phyloP scores from a whole-genome alignment of 37 sponge, comb jelly and placozoan genomes.

The Theonella swinhoei region DNA sequence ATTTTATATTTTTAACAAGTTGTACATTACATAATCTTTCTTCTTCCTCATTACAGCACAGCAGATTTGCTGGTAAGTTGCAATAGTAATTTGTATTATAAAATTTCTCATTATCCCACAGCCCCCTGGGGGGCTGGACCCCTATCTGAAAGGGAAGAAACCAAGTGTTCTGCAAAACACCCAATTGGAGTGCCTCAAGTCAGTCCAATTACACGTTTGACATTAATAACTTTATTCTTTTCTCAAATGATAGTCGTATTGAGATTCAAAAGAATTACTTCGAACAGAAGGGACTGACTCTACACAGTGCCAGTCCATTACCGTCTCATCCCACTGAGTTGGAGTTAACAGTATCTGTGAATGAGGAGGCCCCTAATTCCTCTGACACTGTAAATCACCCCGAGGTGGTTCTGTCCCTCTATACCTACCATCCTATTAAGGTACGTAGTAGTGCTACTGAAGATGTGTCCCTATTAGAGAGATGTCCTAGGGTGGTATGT shows the following conservation, averaged over 20 bases:
- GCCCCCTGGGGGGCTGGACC: background rate
- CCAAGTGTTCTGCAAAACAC: background rate
- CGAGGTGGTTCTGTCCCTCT: slow-evolving; percentile 63
- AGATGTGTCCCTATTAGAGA: too few relatives aligned
- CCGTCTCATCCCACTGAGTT: too few relatives aligned
- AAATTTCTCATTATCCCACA: background rate
- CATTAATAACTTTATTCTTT: background rate
- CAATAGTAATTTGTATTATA: background rate
- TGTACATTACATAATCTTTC: background rate
- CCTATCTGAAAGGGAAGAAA: background rate
- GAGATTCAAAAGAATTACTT: background rate
- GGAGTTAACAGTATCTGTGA: too few relatives aligned
- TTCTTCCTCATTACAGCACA: background rate
- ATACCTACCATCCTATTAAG: slow-evolving; percentile 65
- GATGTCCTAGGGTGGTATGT: too few relatives aligned
- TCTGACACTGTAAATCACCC: background rate
- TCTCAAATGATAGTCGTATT: background rate
- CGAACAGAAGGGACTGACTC: background rate
- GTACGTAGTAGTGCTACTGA: background rate
- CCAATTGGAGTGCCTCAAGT: background rate
- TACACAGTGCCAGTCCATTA: too few relatives aligned
- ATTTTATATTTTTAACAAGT: background rate
- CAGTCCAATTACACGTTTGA: background rate
- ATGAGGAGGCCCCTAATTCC: background rate
- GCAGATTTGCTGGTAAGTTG: background rate